Percentiles rank a stretch among this genome's conserved stretches.
These are phyloP conservation scores for Sarcoramphus papa DNA, from an alignment of 2,797 vertebrate species.

Conservation along the genomic window DNA sequence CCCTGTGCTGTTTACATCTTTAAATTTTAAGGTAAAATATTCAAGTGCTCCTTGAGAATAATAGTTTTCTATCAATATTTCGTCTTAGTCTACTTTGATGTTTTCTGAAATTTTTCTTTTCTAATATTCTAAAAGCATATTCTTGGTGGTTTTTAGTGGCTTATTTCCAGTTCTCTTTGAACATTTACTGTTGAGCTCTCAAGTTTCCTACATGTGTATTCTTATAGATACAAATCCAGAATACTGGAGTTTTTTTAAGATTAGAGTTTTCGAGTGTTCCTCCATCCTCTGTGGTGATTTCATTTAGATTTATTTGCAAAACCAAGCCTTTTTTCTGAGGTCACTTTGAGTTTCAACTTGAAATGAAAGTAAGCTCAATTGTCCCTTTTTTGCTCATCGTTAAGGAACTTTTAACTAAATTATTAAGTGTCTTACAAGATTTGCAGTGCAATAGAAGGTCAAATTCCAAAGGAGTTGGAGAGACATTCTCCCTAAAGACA, in stretches of 20 bases:
- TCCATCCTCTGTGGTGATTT: background rate
- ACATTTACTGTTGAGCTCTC: background rate
- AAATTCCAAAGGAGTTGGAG: background rate
- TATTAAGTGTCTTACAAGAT: background rate
- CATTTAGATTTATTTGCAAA: background rate
- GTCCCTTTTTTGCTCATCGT: background rate
- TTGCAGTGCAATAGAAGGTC: background rate
- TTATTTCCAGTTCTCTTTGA: background rate
- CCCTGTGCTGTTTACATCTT: background rate
- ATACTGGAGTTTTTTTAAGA: background rate
- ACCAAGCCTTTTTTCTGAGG: background rate
- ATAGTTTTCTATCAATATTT: background rate
- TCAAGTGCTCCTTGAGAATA: background rate
- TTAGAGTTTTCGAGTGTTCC: background rate
- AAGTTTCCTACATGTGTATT: background rate
- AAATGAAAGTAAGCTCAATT: background rate
- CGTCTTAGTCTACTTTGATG: background rate
- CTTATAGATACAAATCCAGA: background rate
- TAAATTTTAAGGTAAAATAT: background rate
- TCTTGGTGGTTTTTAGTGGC: background rate
- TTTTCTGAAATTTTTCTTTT: background rate
- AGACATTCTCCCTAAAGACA: background rate
- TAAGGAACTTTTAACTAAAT: background rate
- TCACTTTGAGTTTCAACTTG: background rate
- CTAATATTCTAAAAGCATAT: background rate